Conservation (phyloP, 2,888 invertebrate genomes). For the Lithosia quadra region DNA sequence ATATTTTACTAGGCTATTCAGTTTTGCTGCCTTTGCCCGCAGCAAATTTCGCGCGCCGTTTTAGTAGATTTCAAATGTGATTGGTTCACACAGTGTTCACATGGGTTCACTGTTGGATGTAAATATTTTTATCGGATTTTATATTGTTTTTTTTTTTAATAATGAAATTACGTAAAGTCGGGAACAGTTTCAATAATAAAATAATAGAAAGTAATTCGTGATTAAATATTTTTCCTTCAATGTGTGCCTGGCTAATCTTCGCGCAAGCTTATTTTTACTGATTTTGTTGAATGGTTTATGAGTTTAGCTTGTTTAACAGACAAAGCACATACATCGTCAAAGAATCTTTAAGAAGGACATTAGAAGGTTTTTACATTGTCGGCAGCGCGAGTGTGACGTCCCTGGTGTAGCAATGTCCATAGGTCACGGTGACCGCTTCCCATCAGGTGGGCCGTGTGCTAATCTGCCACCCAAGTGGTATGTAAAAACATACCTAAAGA, state of each 20-base stretch:
- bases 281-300: neutral
- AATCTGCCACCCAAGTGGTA: too few relatives aligned
- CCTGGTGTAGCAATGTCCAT: too few relatives aligned
- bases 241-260: too few relatives aligned
- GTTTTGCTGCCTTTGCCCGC: constrained; percentile 43
- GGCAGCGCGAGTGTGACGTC: too few relatives aligned
- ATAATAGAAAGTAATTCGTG: neutral
- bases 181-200: neutral
- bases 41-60: constrained; percentile 29
- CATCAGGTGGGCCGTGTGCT: too few relatives aligned
- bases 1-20: constrained; percentile 68
- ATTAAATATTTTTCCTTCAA: too few relatives aligned
- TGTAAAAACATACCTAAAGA: neutral
- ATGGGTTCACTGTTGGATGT: neutral
- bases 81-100: too few relatives aligned
- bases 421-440: too few relatives aligned
- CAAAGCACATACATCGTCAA: too few relatives aligned
- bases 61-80: constrained; percentile 26
- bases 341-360: too few relatives aligned
- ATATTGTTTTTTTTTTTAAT: neutral
- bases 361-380: too few relatives aligned
- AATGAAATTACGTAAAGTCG: neutral
- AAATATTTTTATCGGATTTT: constrained; percentile 1
- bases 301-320: neutral
- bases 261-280: neutral